A percentile compares a stretch with the other conserved stretches of the same genome.
phyloP scores from a whole-genome alignment of 2,888 invertebrate species.

The Conchocele bisecta region DNA sequence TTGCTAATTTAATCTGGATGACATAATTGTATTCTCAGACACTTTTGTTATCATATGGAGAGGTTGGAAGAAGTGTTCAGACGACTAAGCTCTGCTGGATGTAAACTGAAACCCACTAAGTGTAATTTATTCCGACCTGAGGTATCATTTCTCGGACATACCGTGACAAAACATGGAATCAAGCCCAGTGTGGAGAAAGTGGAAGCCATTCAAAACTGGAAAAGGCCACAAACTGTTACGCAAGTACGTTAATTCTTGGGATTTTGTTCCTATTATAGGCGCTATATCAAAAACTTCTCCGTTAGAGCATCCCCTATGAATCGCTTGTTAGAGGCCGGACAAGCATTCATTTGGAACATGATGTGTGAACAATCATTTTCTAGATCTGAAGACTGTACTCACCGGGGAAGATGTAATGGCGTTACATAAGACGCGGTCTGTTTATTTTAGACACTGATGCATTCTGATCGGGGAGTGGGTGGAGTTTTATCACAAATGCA shows the following conservation, averaged over 20 bases:
- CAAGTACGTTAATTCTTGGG: slow-evolving; percentile 30
- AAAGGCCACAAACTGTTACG: slow-evolving; percentile 15
- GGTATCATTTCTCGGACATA: slow-evolving; percentile 48
- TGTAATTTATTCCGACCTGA: slow-evolving; percentile 32
- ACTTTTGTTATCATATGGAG: too few relatives aligned
- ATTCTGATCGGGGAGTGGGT: slow-evolving; percentile 23
- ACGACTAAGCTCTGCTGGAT: slow-evolving; percentile 18
- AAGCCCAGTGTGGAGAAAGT: slow-evolving; percentile 30
- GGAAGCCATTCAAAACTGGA: slow-evolving; percentile 27
- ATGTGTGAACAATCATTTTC: slow-evolving; percentile 27
- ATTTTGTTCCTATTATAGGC: slow-evolving; percentile 45
- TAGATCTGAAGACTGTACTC: slow-evolving; percentile 22
- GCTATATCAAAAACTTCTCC: slow-evolving; percentile 26
- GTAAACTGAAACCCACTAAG: slow-evolving; percentile 47
- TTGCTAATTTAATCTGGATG: too few relatives aligned
- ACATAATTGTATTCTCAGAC: too few relatives aligned
- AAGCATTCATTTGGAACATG: slow-evolving; percentile 34
- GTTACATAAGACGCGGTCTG: too few relatives aligned
- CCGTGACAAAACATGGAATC: slow-evolving; percentile 31
- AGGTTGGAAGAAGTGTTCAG: too few relatives aligned
- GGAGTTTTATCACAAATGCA: slow-evolving; percentile 39
- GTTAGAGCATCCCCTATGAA: slow-evolving; percentile 24
- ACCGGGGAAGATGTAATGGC: slow-evolving; percentile 35
- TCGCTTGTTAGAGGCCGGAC: slow-evolving; percentile 25
- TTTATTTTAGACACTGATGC: slow-evolving; percentile 28